Conservation (phyloP, 1,140 invertebrate species). For the Drosophila kanapiae region DNA sequence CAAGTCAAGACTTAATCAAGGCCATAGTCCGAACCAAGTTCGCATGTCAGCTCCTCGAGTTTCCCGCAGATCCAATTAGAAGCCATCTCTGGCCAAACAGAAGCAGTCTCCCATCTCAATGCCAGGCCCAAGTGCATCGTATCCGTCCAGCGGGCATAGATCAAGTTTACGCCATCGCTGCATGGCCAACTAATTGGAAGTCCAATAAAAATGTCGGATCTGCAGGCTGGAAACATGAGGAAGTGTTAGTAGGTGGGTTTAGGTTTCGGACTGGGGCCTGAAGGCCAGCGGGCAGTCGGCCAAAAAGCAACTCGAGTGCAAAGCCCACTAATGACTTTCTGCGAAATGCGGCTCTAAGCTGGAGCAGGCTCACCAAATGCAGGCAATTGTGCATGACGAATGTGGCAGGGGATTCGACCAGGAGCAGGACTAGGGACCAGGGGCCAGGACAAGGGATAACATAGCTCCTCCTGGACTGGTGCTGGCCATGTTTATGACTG, state of each 20-base stretch:
- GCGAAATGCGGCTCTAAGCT: constrained; percentile 66
- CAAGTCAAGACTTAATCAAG: constrained; percentile 2
- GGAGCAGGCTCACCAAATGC: constrained; percentile 53
- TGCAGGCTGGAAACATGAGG: constrained; percentile 31
- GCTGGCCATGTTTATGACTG: constrained; percentile 73
- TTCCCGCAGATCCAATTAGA: constrained; percentile 44
- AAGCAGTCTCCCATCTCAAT: constrained; percentile 21
- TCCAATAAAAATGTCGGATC: constrained; percentile 84
- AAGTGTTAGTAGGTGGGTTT: constrained; percentile 15
- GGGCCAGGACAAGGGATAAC: background rate
- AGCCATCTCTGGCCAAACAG: constrained; percentile 55
- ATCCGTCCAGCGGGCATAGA: constrained; percentile 55
- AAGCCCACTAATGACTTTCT: constrained; percentile 81
- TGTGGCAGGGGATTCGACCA: constrained; percentile 61
- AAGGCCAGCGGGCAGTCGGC: constrained; percentile 55
- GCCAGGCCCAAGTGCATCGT: constrained; percentile 20
- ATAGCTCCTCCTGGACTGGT: background rate
- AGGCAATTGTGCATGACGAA: constrained; percentile 82
- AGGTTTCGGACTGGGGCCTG: constrained; percentile 1
- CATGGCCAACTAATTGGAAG: constrained; percentile 79
- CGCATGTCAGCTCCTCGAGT: constrained; percentile 37
- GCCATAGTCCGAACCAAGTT: constrained; percentile 3
- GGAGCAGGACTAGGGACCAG: background rate
- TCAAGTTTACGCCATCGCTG: constrained; percentile 74
- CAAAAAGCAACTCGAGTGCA: constrained; percentile 73